Conservation (phyloP, 2,113 vertebrate genomes). For the Abramis brama region DNA sequence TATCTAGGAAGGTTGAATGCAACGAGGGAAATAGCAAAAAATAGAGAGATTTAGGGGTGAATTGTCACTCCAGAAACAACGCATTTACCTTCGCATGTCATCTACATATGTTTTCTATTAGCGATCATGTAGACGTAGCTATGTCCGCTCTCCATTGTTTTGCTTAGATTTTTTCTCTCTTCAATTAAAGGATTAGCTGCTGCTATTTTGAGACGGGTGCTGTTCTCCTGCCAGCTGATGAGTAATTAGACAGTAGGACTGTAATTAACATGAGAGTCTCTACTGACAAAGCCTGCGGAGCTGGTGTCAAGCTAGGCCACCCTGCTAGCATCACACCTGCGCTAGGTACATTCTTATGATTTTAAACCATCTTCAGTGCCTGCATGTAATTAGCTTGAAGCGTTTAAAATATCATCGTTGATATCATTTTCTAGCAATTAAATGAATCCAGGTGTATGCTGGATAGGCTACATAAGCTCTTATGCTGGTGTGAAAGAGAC, state of each 20-base stretch:
- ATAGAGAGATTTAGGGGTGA: background rate
- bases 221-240: conserved; percentile 60
- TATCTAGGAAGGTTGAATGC: conserved; percentile 38
- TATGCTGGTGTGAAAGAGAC: background rate
- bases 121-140: conserved; percentile 50
- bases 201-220: conserved; percentile 60
- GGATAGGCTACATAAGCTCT: background rate
- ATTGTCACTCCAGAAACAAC: conserved; percentile 42
- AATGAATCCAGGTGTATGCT: conserved; percentile 20
- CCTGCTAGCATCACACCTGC: conserved; percentile 59
- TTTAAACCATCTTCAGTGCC: conserved; percentile 30
- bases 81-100: conserved; percentile 43
- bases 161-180: conserved; percentile 51
- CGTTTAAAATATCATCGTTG: background rate
- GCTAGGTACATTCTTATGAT: conserved; percentile 32
- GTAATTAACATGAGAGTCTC: conserved; percentile 74
- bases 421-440: background rate
- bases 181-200: conserved; percentile 44
- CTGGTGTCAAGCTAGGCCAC: conserved; percentile 51
- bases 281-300: conserved; percentile 64
- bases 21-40: conserved; percentile 13
- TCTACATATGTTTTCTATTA: conserved; percentile 65
- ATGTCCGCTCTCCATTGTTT: conserved; percentile 49
- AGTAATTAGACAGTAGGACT: conserved; percentile 69
- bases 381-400: background rate